Evolutionary conservation across 2,113 vertebrate genomes (phyloP).

Genomic region (Oncorhynchus tshawytscha): DNA sequence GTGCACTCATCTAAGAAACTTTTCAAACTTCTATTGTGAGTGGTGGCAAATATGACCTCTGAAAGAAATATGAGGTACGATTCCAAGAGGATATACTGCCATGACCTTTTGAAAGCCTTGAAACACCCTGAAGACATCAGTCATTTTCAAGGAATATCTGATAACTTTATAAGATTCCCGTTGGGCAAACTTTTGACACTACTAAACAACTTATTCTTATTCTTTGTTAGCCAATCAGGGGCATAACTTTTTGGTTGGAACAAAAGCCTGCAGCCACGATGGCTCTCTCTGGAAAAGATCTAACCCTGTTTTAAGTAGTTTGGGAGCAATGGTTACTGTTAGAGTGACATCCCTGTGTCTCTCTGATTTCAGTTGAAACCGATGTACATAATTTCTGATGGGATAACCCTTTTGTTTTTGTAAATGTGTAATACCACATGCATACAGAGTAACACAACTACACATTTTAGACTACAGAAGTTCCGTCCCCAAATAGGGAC

Average conservation of each 20-base stretch:
- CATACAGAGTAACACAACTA: background rate
- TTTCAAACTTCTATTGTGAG: too few species aligned
- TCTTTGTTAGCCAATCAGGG: too few species aligned
- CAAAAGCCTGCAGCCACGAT: too few species aligned
- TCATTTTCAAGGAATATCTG: background rate
- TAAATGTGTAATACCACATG: background rate
- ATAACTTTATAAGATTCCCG: background rate
- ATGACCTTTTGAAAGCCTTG: constrained; percentile 4
- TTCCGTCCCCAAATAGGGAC: background rate
- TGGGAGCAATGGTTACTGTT: too few species aligned
- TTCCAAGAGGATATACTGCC: background rate
- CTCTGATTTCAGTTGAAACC: too few species aligned
- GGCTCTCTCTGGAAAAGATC: too few species aligned
- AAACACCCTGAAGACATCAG: background rate
- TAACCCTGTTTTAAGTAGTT: too few species aligned
- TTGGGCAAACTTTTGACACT: background rate
- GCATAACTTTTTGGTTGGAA: too few species aligned
- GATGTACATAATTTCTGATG: background rate
- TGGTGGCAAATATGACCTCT: too few species aligned
- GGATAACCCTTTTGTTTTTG: background rate
- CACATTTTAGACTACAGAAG: background rate
- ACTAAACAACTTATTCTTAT: too few species aligned
- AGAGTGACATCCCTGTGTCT: too few species aligned
- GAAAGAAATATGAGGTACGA: background rate
- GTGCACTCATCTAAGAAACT: too few species aligned